A percentile compares a stretch with the other conserved stretches of the same genome.
Evolutionary conservation across 2,888 invertebrate genomes (phyloP).

Genomic region (Dendrolimus houi): DNA sequence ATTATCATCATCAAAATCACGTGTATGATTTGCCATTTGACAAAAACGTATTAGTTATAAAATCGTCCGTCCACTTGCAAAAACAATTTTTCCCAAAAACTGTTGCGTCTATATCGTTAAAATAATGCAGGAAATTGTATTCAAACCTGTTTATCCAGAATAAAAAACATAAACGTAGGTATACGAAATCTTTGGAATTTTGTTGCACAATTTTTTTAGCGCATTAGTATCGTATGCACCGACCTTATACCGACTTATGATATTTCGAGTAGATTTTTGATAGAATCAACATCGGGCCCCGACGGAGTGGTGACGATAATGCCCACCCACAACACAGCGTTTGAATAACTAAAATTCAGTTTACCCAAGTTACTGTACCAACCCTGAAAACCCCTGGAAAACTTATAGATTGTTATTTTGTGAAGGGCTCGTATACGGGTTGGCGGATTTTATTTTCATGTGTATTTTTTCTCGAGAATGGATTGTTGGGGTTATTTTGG

Average conservation of each 20-base stretch:
- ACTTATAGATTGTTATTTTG: constrained; percentile 66
- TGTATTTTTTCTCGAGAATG: background rate
- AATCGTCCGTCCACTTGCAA: too few species aligned
- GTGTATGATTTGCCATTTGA: too few species aligned
- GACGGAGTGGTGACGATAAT: constrained; percentile 62
- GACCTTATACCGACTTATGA: constrained; percentile 20
- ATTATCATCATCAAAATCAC: too few species aligned
- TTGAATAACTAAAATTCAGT: constrained; percentile 68
- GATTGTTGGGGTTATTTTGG: background rate
- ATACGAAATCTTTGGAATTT: too few species aligned
- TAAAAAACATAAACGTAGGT: too few species aligned
- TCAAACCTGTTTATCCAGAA: too few species aligned
- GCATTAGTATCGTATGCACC: constrained; percentile 8
- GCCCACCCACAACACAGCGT: constrained; percentile 48
- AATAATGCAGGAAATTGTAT: too few species aligned
- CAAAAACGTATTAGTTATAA: too few species aligned
- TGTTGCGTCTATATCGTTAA: too few species aligned
- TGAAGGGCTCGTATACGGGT: constrained; percentile 29
- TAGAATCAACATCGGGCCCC: constrained; percentile 65
- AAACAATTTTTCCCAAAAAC: too few species aligned
- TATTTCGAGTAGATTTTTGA: constrained; percentile 61
- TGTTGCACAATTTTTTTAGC: too few species aligned
- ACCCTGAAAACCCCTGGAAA: constrained; percentile 27
- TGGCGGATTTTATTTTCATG: background rate
- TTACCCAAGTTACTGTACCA: constrained; percentile 46